Conservation (phyloP, 2,888 invertebrate genomes). For the Oscheius sp. region DNA sequence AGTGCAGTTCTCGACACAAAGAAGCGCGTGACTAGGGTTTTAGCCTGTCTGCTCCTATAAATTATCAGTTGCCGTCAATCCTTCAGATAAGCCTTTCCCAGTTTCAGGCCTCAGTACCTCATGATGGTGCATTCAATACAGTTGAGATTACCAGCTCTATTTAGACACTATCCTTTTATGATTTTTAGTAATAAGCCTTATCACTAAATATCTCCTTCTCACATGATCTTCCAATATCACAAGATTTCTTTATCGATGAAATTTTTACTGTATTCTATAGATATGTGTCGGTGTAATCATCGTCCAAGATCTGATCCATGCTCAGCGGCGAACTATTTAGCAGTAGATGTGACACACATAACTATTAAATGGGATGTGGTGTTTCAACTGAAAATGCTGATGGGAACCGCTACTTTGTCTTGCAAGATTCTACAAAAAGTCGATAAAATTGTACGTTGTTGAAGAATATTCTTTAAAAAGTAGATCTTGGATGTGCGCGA, state of each 20-base stretch:
- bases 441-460: slow-evolving; percentile 54
- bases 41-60: slow-evolving; percentile 15
- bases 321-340: slow-evolving; percentile 46
- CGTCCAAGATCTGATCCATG: slow-evolving; percentile 42
- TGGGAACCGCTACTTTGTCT: slow-evolving; percentile 56
- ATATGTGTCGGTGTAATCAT: slow-evolving; percentile 30
- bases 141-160: too few species aligned
- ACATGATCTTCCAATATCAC: too few species aligned
- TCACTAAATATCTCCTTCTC: neutral
- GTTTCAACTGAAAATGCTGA: slow-evolving; percentile 59
- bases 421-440: slow-evolving; percentile 54
- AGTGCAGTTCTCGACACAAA: neutral
- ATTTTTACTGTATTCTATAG: too few species aligned
- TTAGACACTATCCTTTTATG: too few species aligned
- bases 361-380: slow-evolving; percentile 65
- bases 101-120: too few species aligned
- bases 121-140: too few species aligned
- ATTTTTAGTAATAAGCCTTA: too few species aligned
- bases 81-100: slow-evolving; percentile 24
- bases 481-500: slow-evolving; percentile 64
- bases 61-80: slow-evolving; percentile 27
- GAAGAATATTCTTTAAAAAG: neutral
- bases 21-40: slow-evolving; percentile 19
- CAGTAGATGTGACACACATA: slow-evolving; percentile 62
- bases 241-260: too few species aligned